Evolutionary conservation across 2,888 invertebrate species (phyloP).

Genomic region (Phania funesta): DNA sequence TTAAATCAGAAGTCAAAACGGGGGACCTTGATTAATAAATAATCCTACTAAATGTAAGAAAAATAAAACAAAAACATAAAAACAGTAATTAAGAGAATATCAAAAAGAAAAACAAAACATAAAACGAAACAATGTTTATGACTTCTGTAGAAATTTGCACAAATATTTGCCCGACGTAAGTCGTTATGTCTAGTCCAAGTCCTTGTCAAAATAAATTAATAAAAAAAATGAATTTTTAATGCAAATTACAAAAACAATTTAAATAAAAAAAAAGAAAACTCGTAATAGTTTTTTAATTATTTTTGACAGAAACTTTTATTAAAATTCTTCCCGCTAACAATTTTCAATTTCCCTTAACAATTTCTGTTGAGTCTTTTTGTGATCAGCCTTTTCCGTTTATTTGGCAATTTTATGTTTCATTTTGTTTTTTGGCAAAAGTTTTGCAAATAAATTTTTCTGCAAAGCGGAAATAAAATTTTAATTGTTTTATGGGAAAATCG

Average conservation of each 20-base stretch:
- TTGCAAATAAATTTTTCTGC: conserved; percentile 16
- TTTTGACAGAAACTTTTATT: neutral
- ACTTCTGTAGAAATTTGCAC: neutral
- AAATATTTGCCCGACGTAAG: neutral
- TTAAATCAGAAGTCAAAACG: no score
- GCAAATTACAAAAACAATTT: neutral
- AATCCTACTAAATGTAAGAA: no score
- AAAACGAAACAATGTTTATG: neutral
- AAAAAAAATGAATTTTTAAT: neutral
- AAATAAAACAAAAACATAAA: no score
- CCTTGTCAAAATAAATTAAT: conserved; percentile 1
- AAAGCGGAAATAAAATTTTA: conserved; percentile 55
- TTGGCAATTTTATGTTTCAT: conserved; percentile 11
- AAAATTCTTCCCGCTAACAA: neutral
- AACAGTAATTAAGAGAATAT: neutral
- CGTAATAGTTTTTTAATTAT: neutral
- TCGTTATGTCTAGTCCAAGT: neutral
- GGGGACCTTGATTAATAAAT: no score
- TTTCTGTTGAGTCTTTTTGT: neutral
- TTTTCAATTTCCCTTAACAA: conserved; percentile 48
- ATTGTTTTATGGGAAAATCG: conserved; percentile 44
- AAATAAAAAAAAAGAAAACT: no score
- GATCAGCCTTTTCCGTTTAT: neutral
- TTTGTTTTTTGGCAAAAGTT: conserved; percentile 47
- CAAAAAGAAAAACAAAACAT: neutral